Conservation (phyloP, 2,888 invertebrate species). For the Sphaerophoria taeniata region DNA sequence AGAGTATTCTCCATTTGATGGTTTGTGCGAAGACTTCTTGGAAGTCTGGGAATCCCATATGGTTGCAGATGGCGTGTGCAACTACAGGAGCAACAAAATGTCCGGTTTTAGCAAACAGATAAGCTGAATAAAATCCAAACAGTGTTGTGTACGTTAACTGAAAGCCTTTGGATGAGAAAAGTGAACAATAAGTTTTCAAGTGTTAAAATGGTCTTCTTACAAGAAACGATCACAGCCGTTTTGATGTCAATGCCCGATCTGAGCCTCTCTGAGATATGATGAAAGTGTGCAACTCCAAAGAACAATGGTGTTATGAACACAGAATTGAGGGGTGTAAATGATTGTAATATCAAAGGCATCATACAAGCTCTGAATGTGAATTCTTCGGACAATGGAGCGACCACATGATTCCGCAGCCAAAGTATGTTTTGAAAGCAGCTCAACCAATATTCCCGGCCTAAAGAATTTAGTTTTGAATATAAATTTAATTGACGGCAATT, state of each 20-base stretch:
- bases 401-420: slow-evolving; percentile 94
- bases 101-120: slow-evolving; percentile 93
- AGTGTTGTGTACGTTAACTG: slow-evolving; percentile 96
- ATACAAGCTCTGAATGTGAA: slow-evolving; percentile 98
- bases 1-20: slow-evolving; percentile 85
- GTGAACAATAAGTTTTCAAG: too few relatives aligned
- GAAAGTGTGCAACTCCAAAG: slow-evolving; percentile 97
- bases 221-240: slow-evolving; percentile 88
- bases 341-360: slow-evolving; percentile 94
- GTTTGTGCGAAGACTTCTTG: slow-evolving; percentile 86
- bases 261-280: slow-evolving; percentile 93
- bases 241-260: slow-evolving; percentile 88
- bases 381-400: slow-evolving; percentile 97
- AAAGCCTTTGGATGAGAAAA: slow-evolving; percentile 85
- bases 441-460: slow-evolving; percentile 89
- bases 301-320: slow-evolving; percentile 94
- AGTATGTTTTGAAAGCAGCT: slow-evolving; percentile 88
- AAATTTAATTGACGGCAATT: not conserved
- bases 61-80: slow-evolving; percentile 97
- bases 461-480: slow-evolving; percentile 45
- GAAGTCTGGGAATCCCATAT: slow-evolving; percentile 97
- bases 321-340: slow-evolving; percentile 89
- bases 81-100: slow-evolving; percentile 94
- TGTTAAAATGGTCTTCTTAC: slow-evolving; percentile 85
- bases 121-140: slow-evolving; percentile 98